Evolutionary conservation across 2,113 vertebrate species (phyloP), one percentile per base, ranked within the genome.

Genomic region (Trochalopteron elliotii): DNA sequence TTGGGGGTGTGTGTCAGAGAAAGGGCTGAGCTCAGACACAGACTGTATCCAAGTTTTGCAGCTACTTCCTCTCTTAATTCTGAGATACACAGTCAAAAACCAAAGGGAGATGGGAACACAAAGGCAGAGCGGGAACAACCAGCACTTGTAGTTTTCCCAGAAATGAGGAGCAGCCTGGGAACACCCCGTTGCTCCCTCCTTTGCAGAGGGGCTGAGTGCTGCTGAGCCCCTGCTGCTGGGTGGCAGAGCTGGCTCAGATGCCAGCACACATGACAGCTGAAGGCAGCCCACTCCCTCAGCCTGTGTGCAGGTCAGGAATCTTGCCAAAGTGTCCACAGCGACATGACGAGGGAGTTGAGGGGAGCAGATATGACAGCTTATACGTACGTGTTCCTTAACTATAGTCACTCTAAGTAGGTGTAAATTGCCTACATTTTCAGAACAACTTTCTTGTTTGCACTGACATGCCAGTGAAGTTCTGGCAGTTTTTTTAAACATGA

Each of bases 351-450:
- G 80, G 79, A 74, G 88, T 39, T 87, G 90, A 86, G 90, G 76
- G 79, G 72, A 88, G 89, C 64, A 93, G 88, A 87, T 89, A 64
- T 86, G 95, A 90, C 93, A 94, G 94, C 76, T 95, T 56, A 37
- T 40, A n/a, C 1, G 24, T 68, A 37, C 1, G 1, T 52, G 52
- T 83, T 96, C 65, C 40, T 92, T 90, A 90, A 89, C 83, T 95
- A 45, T 14, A 95, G 71, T 86, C 47, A 39, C 83, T 96, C 56
- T 52, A 69, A 94, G 92, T 75, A 95, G 96, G 93, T 96, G 94
- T 92, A 80, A 93, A 94, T 96, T 93, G 90, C 90, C 82, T 86
- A 61, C 88, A 61, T 90, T 94, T 95, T 96, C 77, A 90, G 94
- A 96, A 92, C 71, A 77, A 81, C 40, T 90, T 92, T 88, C 85